These are phyloP conservation scores for Alectura lathami DNA, from an alignment of 2,113 vertebrate species.

Conservation along the genomic window DNA sequence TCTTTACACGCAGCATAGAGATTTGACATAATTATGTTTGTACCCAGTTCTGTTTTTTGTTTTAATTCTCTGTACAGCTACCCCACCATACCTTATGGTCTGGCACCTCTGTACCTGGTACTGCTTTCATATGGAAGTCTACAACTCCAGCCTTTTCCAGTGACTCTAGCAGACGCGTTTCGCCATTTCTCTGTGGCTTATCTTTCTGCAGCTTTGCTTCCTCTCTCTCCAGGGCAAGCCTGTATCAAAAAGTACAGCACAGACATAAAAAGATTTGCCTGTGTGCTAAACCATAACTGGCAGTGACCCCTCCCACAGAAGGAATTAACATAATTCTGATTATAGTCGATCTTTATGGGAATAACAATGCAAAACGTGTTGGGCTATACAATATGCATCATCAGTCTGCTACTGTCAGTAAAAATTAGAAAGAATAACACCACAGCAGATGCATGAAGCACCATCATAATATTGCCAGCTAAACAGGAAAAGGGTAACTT, in stretches of 20 bases:
- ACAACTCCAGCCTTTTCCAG: constrained; percentile 80
- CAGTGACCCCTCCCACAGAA: background rate
- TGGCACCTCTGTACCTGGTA: constrained; percentile 93
- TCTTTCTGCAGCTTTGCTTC: constrained; percentile 67
- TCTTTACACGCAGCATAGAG: background rate
- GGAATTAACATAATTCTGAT: background rate
- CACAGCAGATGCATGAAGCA: accelerated
- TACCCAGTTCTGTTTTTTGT: background rate
- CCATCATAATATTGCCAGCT: background rate
- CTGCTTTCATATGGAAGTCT: constrained; percentile 92
- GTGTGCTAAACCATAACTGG: background rate
- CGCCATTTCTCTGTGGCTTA: constrained; percentile 22
- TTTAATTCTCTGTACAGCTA: background rate
- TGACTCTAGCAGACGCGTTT: constrained; percentile 69
- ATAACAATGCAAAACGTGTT: background rate
- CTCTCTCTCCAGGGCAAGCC: constrained; percentile 86
- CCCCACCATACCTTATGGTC: constrained; percentile 82
- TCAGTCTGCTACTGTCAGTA: background rate
- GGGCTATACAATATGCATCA: background rate
- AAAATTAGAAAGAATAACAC: background rate
- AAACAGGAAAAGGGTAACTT: background rate
- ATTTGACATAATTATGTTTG: background rate
- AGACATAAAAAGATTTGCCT: background rate
- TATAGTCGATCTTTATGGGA: background rate
- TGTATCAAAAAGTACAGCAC: constrained; percentile 36